Base-by-base conservation (phyloP, 2,888 invertebrate species). In the Dasypolia templi region DNA sequence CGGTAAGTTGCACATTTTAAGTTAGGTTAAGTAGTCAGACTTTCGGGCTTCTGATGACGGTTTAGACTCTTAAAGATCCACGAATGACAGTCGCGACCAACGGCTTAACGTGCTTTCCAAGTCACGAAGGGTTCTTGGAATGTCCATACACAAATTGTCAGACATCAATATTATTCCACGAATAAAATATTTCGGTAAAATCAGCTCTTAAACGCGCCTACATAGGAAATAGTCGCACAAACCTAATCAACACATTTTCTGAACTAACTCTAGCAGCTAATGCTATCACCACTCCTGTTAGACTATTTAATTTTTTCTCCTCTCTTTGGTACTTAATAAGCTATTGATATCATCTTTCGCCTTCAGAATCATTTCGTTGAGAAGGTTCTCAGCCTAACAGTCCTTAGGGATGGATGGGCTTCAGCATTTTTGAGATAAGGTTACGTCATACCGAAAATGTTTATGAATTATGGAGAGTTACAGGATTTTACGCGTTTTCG, bases 371-470 rank as follows among this genome's bases (percentile, higher is more conserved):
- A 75, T 75, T 84, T 77, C 59, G 69, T 66, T 19, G 58, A 82
- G 79, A 72, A 78, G 73, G 69, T 72, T 81, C 59, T 82, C 72
- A 68, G 35, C 51, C 42, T 51, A 76, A 84, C 59, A 69, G 73
- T 77, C 74, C 82, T 84, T 46, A 32, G 81, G 65, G 68, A 71
- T 61, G 74, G 74, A 74, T 78, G 83, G 49, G 69, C 61, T 81
- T 74, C 74, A 67, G 64, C 74, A 58, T 58, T 84, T 84, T 84
- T 72, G 17, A 72, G 82, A 82, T 80, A 80, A 80, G 82, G 67
- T 56, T 56, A 67, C 64, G 51, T 61, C 17, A 29, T 51, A 46
- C 46, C 11, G 46, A 66, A 81, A 75, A 81, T 78, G 67, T 81
- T 81, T 76, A 66, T 78, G 79, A 79, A 76, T 75, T 62, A 67